Conservation (phyloP, 2,888 invertebrate genomes). For the Polymixis lichenea region DNA sequence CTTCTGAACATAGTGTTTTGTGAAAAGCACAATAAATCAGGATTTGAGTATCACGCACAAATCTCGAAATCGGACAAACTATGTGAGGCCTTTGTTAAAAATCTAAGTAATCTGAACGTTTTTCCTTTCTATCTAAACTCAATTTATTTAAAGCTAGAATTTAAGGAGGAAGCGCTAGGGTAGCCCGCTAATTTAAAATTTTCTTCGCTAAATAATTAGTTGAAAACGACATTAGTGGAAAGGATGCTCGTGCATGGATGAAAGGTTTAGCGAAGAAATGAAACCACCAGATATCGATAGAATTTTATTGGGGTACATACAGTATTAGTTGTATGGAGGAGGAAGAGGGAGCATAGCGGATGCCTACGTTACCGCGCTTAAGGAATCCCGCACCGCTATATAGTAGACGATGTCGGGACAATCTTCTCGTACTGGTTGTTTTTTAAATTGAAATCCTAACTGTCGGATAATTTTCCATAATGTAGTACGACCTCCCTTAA, state of each 20-base stretch:
- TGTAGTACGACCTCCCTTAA: conserved; percentile 2
- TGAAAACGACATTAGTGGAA: background rate
- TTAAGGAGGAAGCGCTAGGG: no score
- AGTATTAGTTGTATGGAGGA: background rate
- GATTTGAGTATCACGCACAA: background rate
- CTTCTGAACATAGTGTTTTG: background rate
- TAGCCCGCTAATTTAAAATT: no score
- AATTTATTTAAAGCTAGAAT: no score
- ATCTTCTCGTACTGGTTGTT: conserved; percentile 1
- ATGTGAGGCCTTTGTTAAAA: background rate
- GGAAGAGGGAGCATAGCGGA: background rate
- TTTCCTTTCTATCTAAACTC: background rate
- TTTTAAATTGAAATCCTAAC: conserved; percentile 1
- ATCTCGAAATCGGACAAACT: background rate
- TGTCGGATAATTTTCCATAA: conserved; percentile 9
- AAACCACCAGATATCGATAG: background rate
- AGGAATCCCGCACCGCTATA: background rate
- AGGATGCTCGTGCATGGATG: background rate
- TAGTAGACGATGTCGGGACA: background rate
- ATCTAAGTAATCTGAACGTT: background rate
- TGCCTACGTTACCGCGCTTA: background rate
- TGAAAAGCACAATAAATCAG: background rate
- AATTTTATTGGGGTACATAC: background rate
- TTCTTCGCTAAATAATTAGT: background rate
- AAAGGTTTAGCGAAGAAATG: background rate